Base-by-base conservation (phyloP, 1,140 invertebrate species). In the Drosophila neocordata region DNA sequence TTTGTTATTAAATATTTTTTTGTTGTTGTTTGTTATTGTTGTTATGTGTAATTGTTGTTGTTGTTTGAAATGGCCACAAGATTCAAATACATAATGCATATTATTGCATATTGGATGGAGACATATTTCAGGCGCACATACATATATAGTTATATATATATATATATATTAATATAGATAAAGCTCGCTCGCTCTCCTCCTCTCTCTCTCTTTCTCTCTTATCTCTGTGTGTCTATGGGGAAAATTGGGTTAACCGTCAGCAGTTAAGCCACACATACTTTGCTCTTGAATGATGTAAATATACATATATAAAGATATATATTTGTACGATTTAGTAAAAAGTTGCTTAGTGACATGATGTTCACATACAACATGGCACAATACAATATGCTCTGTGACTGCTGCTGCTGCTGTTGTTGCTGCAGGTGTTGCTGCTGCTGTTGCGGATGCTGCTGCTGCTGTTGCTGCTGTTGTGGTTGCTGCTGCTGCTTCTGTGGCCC, bases 321-420 rank as follows among this genome's bases (percentile, higher is more conserved):
- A 20, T 48, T 48, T 48, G 15, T 20, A 20, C 41, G 67, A 63
- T 72, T 72, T 72, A 66, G 70, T 65, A 66, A 18, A 48, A 48
- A 48, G 69, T 37, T 60, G 71, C 59, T 71, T 37, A 60, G 71
- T 66, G 71, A 66, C 71, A 73, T 56, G 62, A 73, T 56, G 55
- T 24, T 57, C 64, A 34, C 13, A 56, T 57, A 20, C 56, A 52
- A 48, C 41, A 48, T 48, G 41, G 41, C 41, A 48, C 41, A 48
- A 48, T 20, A 48, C 41, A 48, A 48, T 48, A 48, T 48, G 41
- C 41, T 48, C 15, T 20, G 41, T 48, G 41, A 48, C 18, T 48
- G 41, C 41, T 48, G 41, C 41, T 48, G 69, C 53, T 73, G 65
- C 13, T 31, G 38, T 37, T 64, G 34, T 55, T 65, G 12, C 4